phyloP scores from a whole-genome alignment of 2,888 invertebrate species.

The Cylindroiulus punctatus region DNA sequence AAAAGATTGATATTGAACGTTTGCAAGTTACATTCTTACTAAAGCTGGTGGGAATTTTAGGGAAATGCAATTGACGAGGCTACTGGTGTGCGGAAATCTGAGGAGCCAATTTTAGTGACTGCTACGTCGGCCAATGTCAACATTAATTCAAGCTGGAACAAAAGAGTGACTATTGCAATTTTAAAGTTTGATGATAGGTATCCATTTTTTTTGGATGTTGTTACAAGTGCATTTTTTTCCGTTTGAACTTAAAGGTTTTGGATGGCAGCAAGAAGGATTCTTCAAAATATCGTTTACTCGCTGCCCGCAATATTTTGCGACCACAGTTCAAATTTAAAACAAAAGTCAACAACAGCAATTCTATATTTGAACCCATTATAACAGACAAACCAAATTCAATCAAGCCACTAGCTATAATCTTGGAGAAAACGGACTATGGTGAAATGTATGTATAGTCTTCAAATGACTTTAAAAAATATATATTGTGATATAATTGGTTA shows the following conservation, averaged over 20 bases:
- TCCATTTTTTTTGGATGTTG: not conserved
- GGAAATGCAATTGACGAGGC: conserved; percentile 66
- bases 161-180: conserved; percentile 56
- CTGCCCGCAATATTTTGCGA: conserved; percentile 77
- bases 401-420: conserved; percentile 79
- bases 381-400: conserved; percentile 88
- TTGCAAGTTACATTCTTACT: conserved; percentile 22
- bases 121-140: conserved; percentile 60
- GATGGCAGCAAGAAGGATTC: conserved; percentile 63
- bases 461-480: not conserved
- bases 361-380: conserved; percentile 84
- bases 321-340: conserved; percentile 88
- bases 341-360: conserved; percentile 81
- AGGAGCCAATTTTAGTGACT: conserved; percentile 60
- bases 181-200: not conserved
- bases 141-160: conserved; percentile 65
- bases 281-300: conserved; percentile 68
- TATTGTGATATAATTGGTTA: not conserved
- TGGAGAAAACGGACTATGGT: conserved; percentile 75
- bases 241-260: not conserved
- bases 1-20: not conserved
- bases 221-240: not conserved
- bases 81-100: conserved; percentile 65
- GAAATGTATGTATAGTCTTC: conserved; percentile 60
- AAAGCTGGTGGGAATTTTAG: conserved; percentile 60